Evolutionary conservation across 2,113 vertebrate genomes (phyloP), one percentile per base, ranked within the genome.

Genomic region (Clupea harengus): DNA sequence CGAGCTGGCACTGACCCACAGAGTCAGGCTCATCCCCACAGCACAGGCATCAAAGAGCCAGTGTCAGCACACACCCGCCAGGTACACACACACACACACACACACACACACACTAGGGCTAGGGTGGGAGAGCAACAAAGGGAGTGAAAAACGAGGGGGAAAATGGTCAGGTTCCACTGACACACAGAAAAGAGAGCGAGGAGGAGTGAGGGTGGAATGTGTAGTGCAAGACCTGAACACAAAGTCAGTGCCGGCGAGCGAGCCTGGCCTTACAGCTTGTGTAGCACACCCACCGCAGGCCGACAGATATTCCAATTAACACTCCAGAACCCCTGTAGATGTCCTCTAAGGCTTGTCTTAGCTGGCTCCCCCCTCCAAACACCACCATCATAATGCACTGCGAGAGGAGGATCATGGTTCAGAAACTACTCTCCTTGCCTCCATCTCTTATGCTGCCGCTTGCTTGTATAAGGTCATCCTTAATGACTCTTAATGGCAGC

Each of bases 221-320:
- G 7, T 46, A 9, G 6, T 15, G 50, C 2, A 47, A 8, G 45
- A 44, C 2, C 20, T 49, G 39, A 45, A 22, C 20, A 81, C 25
- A 82, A 85, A 86, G 84, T 84, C 84, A 75, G 13, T 2, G 60
- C 8, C 52, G 45, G 85, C 85, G 88, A 83, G 85, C 50, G 83
- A 85, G 83, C 72, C 44, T 54, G 54, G 45, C 80, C 84, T 87
- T 84, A 81, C 45, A 47, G 67, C 82, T 81, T 83, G 78, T 78
- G 25, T 85, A 85, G 85, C 85, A 86, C 75, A 57, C 72, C 72
- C 72, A 39, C 45, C 4, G 44, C 82, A 85, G 32, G 78, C 81
- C 54, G 82, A 83, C 81, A 75, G 85, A 75, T 82, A 85, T 82
- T 87, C 88, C 88, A 89, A 89, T 89, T 89, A 89, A 81, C 88